A percentile compares a stretch with the other conserved stretches of the same genome.
Conservation (phyloP, 2,797 vertebrate genomes). For the Anguilla megastoma region DNA sequence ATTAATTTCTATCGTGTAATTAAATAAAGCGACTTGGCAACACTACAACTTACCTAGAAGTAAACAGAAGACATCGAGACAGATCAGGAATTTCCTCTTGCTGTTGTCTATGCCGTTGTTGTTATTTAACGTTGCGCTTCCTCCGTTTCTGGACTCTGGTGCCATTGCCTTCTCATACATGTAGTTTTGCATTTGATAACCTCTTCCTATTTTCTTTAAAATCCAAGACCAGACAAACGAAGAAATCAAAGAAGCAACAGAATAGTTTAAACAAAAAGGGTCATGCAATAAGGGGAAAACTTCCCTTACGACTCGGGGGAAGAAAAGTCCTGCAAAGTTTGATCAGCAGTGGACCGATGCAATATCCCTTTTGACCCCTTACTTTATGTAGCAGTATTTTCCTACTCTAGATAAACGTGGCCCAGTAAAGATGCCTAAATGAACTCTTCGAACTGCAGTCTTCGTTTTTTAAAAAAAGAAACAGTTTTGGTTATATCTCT, state of each 20-base stretch:
- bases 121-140: constrained; percentile 86
- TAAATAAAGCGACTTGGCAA: not conserved
- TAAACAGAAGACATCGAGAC: constrained; percentile 91
- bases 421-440: not conserved
- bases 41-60: constrained; percentile 83
- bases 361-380: constrained; percentile 37
- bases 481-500: constrained; percentile 16
- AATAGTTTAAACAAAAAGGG: constrained; percentile 49
- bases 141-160: constrained; percentile 92
- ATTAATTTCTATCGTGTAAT: not conserved
- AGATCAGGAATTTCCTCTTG: constrained; percentile 87
- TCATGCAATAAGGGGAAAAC: constrained; percentile 52
- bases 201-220: constrained; percentile 44
- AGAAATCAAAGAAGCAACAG: constrained; percentile 39
- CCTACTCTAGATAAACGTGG: not conserved
- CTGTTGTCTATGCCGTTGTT: constrained; percentile 80
- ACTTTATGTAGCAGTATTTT: constrained; percentile 1
- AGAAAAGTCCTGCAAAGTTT: constrained; percentile 49
- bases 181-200: constrained; percentile 87
- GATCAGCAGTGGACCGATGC: constrained; percentile 39
- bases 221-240: constrained; percentile 58
- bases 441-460: constrained; percentile 10
- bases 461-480: constrained; percentile 1
- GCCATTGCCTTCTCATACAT: constrained; percentile 97
- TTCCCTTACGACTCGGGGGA: constrained; percentile 33